Conservation (phyloP, 1,140 invertebrate genomes). For the Pomacea maculata region DNA sequence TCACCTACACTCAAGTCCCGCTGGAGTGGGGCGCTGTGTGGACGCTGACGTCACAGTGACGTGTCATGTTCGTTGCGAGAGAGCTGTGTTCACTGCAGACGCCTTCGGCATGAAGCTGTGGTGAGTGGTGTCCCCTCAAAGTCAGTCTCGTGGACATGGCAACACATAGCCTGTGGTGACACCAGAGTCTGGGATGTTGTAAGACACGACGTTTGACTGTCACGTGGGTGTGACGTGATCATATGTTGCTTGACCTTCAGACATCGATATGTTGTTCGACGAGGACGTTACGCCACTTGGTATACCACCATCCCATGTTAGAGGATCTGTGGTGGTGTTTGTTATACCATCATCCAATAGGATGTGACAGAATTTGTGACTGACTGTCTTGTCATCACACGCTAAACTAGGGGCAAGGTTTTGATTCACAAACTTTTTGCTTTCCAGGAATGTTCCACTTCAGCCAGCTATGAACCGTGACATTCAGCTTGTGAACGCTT, state of each 20-base stretch:
- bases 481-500: conserved; percentile 7
- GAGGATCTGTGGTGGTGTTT: too few species aligned
- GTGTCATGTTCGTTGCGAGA: conserved; percentile 11
- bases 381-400: too few species aligned
- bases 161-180: background rate
- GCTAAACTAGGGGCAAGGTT: background rate
- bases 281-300: too few species aligned
- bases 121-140: conserved; percentile 6
- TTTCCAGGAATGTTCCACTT: conserved; percentile 7
- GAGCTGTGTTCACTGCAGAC: conserved; percentile 21
- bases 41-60: conserved; percentile 1
- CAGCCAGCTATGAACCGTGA: conserved; percentile 13
- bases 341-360: too few species aligned
- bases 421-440: background rate
- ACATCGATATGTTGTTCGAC: too few species aligned
- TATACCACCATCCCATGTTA: too few species aligned
- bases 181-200: background rate
- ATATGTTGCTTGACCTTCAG: too few species aligned
- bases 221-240: too few species aligned
- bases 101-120: conserved; percentile 30
- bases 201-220: too few species aligned
- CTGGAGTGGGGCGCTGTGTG: conserved; percentile 10
- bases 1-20: background rate
- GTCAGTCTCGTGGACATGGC: background rate
- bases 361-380: too few species aligned